Evolutionary conservation across 2,888 invertebrate species (phyloP).

Genomic region (Caenorhabditis sp.): DNA sequence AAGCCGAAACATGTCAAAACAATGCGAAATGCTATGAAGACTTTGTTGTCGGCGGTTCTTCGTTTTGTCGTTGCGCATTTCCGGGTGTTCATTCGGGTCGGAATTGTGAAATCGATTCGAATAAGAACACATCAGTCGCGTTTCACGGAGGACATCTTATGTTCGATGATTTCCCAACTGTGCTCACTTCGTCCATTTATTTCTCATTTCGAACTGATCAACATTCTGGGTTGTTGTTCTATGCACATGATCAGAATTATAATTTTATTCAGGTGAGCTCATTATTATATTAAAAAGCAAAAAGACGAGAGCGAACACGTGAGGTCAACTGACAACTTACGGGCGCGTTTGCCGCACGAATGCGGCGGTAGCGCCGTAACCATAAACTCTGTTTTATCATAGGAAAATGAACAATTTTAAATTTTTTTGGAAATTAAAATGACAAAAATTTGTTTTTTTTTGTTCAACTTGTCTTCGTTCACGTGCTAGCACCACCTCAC

Average conservation of each 20-base stretch:
- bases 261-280: conserved; percentile 63
- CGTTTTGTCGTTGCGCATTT: conserved; percentile 59
- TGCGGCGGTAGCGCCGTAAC: too few relatives aligned
- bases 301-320: too few relatives aligned
- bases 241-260: conserved; percentile 64
- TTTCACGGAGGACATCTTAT: conserved; percentile 61
- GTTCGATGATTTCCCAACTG: conserved; percentile 45
- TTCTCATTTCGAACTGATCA: conserved; percentile 64
- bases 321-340: too few relatives aligned
- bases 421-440: too few relatives aligned
- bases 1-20: conserved; percentile 36
- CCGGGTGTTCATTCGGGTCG: conserved; percentile 58
- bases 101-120: conserved; percentile 63
- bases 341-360: too few relatives aligned
- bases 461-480: too few relatives aligned
- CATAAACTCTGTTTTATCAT: too few relatives aligned
- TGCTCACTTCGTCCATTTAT: conserved; percentile 43
- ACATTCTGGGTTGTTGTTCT: conserved; percentile 57
- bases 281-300: too few relatives aligned
- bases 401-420: too few relatives aligned
- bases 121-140: conserved; percentile 54
- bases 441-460: too few relatives aligned
- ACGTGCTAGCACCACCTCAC: too few relatives aligned
- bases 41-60: conserved; percentile 45
- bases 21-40: conserved; percentile 58